phyloP scores from a whole-genome alignment of 2,797 vertebrate species.

The Pempheris klunzingeri region DNA sequence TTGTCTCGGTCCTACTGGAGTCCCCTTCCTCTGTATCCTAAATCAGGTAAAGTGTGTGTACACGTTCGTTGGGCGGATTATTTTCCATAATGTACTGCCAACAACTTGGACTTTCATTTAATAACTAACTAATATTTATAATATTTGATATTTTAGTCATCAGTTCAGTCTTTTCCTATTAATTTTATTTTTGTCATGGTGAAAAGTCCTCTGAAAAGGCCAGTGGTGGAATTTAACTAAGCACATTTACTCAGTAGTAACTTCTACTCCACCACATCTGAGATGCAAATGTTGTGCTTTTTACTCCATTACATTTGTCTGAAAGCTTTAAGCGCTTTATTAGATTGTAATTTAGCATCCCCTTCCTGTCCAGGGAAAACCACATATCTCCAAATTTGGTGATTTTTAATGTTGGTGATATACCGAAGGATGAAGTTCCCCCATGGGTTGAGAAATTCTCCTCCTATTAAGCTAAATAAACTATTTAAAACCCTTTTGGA shows the following conservation, averaged over 20 bases:
- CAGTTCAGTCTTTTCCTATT: neutral
- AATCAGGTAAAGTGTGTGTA: slow-evolving; percentile 47
- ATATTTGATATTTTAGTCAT: neutral
- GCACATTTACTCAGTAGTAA: neutral
- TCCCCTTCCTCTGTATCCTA: neutral
- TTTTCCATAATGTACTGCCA: neutral
- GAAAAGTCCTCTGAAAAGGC: neutral
- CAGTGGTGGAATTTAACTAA: neutral
- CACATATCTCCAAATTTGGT: neutral
- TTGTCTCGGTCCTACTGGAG: neutral
- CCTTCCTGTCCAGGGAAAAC: neutral
- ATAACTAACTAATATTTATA: too few relatives aligned
- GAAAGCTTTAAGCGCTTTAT: neutral
- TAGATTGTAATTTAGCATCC: neutral
- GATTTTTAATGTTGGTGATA: neutral
- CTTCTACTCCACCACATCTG: neutral
- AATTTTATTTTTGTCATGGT: neutral
- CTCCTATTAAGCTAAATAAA: neutral
- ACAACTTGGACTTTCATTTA: neutral
- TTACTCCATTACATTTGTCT: neutral
- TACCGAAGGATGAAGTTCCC: too few relatives aligned
- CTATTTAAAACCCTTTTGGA: neutral
- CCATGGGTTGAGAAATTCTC: neutral
- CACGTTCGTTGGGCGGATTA: neutral
- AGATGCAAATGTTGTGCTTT: neutral